Percentiles rank a stretch among this genome's conserved stretches.
Conservation (phyloP, 2,888 invertebrate genomes). For the Coleophora flavipennella region DNA sequence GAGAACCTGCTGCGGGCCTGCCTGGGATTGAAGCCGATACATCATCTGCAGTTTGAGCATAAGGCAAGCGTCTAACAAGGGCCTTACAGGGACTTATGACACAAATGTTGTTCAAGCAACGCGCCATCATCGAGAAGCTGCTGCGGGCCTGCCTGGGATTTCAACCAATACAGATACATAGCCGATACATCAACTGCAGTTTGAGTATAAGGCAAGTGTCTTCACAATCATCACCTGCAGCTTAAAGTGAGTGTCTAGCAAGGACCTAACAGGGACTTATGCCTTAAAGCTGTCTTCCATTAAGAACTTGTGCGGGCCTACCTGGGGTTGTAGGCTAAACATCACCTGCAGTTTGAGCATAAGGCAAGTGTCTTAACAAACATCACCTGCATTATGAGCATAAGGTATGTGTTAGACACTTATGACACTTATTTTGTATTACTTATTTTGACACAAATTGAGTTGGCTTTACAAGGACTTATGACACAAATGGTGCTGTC, state of each 20-base stretch:
- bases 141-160: conserved; percentile 88
- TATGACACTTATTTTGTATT: no score
- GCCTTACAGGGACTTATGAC: no score
- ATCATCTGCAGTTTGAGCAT: conserved; percentile 82
- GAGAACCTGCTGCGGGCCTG: conserved; percentile 93
- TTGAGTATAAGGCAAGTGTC: conserved; percentile 77
- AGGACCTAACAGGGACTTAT: no score
- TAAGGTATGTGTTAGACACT: no score
- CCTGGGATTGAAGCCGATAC: conserved; percentile 82
- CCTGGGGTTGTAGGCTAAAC: no score
- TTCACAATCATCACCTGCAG: conserved; percentile 83
- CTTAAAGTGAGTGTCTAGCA: conserved; percentile 62
- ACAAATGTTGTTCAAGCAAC: no score
- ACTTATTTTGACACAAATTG: no score
- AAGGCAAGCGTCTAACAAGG: conserved; percentile 46
- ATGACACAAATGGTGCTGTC: conserved; percentile 75
- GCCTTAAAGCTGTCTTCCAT: conserved; percentile 35
- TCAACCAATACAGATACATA: conserved; percentile 68
- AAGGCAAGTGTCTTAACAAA: no score
- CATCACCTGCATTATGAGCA: no score
- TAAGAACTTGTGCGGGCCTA: no score
- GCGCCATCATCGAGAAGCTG: conserved; percentile 90
- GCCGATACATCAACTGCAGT: conserved; percentile 73
- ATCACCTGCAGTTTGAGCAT: no score
- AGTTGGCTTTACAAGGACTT: no score